Conservation (phyloP, 1,140 invertebrate genomes). For the Drosophila pandora region DNA sequence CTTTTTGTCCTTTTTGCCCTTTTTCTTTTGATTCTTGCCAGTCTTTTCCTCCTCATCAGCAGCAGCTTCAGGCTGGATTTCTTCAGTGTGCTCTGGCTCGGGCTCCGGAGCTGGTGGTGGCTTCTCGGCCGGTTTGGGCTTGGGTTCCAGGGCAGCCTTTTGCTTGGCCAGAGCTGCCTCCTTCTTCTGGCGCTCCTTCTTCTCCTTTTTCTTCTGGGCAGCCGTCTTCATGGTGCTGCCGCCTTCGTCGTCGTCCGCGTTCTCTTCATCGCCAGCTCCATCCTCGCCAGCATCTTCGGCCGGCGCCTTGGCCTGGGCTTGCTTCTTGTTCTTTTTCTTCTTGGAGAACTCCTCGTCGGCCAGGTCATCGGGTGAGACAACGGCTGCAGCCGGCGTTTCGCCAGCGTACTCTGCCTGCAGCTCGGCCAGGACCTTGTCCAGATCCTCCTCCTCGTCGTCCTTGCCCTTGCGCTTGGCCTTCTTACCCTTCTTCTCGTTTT, state of each 20-base stretch:
- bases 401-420: conserved; percentile 91
- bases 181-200: conserved; percentile 92
- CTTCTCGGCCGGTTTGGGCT: conserved; percentile 78
- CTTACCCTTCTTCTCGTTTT: conserved; percentile 88
- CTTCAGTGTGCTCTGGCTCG: conserved; percentile 81
- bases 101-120: conserved; percentile 68
- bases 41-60: conserved; percentile 83
- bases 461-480: conserved; percentile 88
- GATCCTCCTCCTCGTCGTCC: conserved; percentile 91
- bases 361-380: conserved; percentile 78
- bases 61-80: conserved; percentile 82
- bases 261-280: conserved; percentile 62
- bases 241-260: conserved; percentile 85
- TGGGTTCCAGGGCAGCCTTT: conserved; percentile 85
- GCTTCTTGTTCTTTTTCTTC: conserved; percentile 85
- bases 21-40: conserved; percentile 86
- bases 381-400: conserved; percentile 79
- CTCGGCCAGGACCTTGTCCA: conserved; percentile 93
- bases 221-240: conserved; percentile 90
- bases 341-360: conserved; percentile 84
- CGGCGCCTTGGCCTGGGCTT: conserved; percentile 59
- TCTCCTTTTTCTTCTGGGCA: conserved; percentile 94
- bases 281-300: conserved; percentile 50
- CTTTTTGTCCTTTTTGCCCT: conserved; percentile 85
- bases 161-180: conserved; percentile 85